Conservation (phyloP, 2,797 vertebrate species). For the Brachyrhaphis roseni region DNA sequence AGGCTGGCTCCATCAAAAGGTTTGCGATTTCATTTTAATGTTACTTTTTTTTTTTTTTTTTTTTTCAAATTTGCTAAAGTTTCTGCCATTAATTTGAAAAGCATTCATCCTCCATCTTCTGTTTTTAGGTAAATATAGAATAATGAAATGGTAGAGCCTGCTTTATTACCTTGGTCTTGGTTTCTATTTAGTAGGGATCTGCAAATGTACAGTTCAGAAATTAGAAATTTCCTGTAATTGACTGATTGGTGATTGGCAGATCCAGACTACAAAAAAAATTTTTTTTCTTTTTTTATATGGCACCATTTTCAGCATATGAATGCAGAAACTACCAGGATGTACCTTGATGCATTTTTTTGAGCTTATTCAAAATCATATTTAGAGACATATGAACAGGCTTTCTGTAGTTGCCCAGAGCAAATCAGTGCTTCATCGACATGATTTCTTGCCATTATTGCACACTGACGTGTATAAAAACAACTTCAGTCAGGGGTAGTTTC, state of each 20-base stretch:
- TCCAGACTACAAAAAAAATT: not conserved
- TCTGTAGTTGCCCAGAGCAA: not conserved
- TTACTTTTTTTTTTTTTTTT: too few species aligned
- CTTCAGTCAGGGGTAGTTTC: not conserved
- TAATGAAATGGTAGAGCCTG: not conserved
- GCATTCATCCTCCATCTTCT: not conserved
- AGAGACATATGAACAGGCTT: not conserved
- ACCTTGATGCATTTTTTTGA: not conserved
- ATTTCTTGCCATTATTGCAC: not conserved
- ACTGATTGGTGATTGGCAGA: not conserved
- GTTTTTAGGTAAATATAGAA: not conserved
- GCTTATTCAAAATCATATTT: not conserved
- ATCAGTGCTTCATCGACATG: not conserved
- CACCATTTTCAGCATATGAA: not conserved
- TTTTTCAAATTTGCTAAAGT: not conserved
- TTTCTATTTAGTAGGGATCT: not conserved
- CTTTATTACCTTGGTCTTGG: not conserved
- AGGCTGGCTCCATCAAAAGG: not conserved
- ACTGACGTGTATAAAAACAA: not conserved
- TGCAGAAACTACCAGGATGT: not conserved
- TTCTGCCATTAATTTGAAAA: not conserved
- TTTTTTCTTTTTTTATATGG: not conserved
- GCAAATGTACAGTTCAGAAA: not conserved
- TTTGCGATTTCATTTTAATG: not conserved
- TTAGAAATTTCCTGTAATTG: not conserved